Percentiles rank a stretch among this genome's conserved stretches.
These are phyloP conservation scores for Pterocles orientalis DNA, from an alignment of 2,113 vertebrate genomes.

Conservation along the genomic window DNA sequence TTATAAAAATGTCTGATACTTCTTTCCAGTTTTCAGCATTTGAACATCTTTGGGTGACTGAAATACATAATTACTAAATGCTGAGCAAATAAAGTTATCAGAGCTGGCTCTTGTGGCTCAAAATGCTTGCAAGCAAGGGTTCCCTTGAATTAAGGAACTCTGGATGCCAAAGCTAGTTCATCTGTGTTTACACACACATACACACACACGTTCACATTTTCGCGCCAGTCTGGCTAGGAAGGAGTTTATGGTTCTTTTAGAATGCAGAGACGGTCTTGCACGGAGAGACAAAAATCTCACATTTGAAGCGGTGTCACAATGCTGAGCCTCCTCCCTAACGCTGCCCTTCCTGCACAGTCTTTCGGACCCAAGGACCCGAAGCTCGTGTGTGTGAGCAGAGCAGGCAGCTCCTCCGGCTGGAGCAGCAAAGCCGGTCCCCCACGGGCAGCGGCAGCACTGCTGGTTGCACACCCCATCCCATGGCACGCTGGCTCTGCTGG, in stretches of 20 bases:
- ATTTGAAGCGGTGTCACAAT: background rate
- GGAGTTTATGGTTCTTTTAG: background rate
- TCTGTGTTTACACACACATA: background rate
- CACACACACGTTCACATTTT: background rate
- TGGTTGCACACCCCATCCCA: background rate
- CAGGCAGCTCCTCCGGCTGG: background rate
- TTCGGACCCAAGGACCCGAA: background rate
- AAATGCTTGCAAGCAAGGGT: background rate
- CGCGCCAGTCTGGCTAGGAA: fast-evolving
- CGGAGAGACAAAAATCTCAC: background rate
- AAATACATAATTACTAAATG: constrained; percentile 30
- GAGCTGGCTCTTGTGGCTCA: background rate
- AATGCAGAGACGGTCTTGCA: background rate
- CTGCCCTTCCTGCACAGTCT: background rate
- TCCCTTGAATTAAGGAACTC: background rate
- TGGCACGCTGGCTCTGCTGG: fast-evolving
- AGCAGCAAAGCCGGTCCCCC: background rate
- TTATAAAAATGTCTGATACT: constrained; percentile 60
- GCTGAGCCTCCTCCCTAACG: background rate
- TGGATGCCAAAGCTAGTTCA: background rate
- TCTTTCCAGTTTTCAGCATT: constrained; percentile 50
- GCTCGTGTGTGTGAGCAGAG: fast-evolving
- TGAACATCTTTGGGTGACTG: constrained; percentile 38
- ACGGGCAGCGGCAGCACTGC: fast-evolving
- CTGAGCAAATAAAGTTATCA: constrained; percentile 1